Evolutionary conservation across 2,113 vertebrate genomes (phyloP).

Genomic region (Lophura nycthemera): DNA sequence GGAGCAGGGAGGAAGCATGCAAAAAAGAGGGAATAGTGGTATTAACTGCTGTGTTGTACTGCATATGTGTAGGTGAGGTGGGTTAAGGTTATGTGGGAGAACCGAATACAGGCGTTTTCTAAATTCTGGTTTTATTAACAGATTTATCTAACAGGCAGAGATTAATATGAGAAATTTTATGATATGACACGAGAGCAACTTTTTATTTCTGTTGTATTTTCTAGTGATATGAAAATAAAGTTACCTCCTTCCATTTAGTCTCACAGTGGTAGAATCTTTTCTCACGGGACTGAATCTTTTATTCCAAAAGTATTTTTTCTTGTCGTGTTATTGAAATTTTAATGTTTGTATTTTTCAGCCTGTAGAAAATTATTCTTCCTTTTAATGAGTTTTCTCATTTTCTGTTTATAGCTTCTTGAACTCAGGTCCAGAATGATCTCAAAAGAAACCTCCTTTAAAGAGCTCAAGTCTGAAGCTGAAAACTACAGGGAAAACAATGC

Average conservation of each 20-base stretch:
- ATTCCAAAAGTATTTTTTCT: background rate
- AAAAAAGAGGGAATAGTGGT: background rate
- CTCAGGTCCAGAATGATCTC: conserved; percentile 74
- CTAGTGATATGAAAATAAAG: background rate
- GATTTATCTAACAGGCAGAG: background rate
- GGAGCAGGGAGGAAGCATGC: background rate
- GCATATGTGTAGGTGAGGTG: background rate
- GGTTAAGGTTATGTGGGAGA: background rate
- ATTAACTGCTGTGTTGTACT: background rate
- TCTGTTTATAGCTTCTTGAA: conserved; percentile 74
- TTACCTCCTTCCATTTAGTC: background rate
- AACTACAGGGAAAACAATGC: conserved; percentile 80
- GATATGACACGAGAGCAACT: background rate
- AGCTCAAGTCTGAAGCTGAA: conserved; percentile 79
- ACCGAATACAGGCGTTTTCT: background rate
- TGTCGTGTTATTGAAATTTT: background rate
- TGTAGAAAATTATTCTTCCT: background rate
- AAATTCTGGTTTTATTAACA: background rate
- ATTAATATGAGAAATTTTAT: background rate
- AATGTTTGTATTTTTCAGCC: background rate
- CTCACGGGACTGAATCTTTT: background rate
- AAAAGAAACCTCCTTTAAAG: conserved; percentile 77
- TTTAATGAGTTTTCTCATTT: background rate
- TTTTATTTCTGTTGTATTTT: background rate
- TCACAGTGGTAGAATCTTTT: background rate